Conservation (phyloP, 2,113 vertebrate genomes). For the Aleadryas rufinucha region DNA sequence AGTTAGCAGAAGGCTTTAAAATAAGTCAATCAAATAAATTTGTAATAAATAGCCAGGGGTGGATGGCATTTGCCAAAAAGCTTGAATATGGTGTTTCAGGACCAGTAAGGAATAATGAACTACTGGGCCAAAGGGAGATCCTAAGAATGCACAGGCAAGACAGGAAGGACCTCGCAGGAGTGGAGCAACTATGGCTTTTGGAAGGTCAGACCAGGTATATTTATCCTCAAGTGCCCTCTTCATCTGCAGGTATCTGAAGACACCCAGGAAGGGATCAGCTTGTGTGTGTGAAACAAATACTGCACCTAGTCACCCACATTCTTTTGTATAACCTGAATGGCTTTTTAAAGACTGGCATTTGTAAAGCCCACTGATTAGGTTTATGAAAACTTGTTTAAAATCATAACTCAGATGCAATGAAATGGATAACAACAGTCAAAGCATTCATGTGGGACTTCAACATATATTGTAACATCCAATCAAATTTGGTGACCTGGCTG, state of each 20-base stretch:
- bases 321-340: neutral
- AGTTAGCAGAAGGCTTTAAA: neutral
- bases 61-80: neutral
- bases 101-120: neutral
- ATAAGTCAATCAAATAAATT: neutral
- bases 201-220: neutral
- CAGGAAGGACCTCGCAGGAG: neutral
- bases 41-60: neutral
- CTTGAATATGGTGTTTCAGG: neutral
- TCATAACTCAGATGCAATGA: neutral
- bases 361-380: neutral
- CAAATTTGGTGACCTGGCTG: neutral
- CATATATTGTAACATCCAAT: neutral
- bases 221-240: neutral
- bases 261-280: neutral
- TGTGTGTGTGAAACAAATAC: accelerated
- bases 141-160: neutral
- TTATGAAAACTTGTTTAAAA: neutral
- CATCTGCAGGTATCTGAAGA: neutral
- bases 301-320: neutral
- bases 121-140: neutral
- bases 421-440: neutral
- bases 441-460: neutral
- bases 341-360: neutral
- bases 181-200: neutral